Base-by-base conservation (phyloP, 1,140 invertebrate species). In the Asbolus verrucosus region DNA sequence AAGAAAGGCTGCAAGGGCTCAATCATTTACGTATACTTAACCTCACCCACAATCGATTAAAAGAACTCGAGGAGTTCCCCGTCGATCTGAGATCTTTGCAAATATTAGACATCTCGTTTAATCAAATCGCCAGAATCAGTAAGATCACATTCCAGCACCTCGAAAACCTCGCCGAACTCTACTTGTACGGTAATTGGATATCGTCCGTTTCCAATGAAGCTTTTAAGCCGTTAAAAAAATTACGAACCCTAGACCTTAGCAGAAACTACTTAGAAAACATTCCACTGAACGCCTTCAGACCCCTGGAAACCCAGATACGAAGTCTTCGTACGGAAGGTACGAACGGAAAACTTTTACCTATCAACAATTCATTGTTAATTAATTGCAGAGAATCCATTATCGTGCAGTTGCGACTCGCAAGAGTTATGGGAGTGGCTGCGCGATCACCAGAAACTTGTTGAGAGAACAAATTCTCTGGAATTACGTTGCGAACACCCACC, bases 361-460 rank as follows among this genome's bases (percentile, higher is more conserved):
- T 69, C 24, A 6, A 14, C 18, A 63, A 39, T 19, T 11, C 11
- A 11, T 36, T 6, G 11, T 36, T 6, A 36, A 36, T 54, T 61
- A 31, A 74, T 86, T 84, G 16, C 84, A 95, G 93, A 93, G 76
- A 94, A 95, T 82, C 93, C 93, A 27, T 81, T 94, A 66, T 87
- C 89, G 65, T 94, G 93, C 79, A 90, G 89, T 73, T 94, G 94
- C 79, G 91, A 94, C 72, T 89, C 92, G 24, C 91, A 94, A 83
- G 91, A 93, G 75, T 83, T 94, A 8, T 95, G 93, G 93, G 90
- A 91, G 83, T 95, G 94, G 94, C 85, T 95, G 73, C 86, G 90
- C 73, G 92, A 94, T 81, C 94, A 95, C 83, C 87, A 91, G 70
- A 92, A 93, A 76, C 78, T 88, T 69, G 85, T 90, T 4, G 83